A percentile compares a stretch with the other conserved stretches of the same genome.
Evolutionary conservation across 2,797 vertebrate species (phyloP).

Genomic region (Smutsia gigantea): DNA sequence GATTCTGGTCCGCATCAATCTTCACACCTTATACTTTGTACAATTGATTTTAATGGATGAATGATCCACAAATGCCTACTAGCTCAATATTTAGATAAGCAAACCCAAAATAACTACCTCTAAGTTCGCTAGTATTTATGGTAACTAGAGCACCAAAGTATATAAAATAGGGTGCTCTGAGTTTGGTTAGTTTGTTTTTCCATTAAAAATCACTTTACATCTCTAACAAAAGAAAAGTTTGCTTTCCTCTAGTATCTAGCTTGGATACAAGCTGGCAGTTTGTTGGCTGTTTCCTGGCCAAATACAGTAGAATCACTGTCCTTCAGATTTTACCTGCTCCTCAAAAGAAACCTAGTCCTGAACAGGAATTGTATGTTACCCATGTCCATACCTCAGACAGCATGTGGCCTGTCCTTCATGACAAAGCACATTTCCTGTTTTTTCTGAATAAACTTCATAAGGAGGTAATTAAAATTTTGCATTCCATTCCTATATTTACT

Average conservation of each 20-base stretch:
- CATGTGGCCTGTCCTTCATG: background rate
- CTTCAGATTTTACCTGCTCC: background rate
- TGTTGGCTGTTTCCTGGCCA: background rate
- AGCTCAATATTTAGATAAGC: conserved; percentile 56
- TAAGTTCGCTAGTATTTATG: background rate
- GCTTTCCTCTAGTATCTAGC: background rate
- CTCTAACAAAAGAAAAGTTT: conserved; percentile 7
- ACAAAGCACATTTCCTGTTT: background rate
- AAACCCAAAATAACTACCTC: conserved; percentile 19
- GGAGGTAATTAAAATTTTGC: background rate
- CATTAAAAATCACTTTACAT: conserved; percentile 18
- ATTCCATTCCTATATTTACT: background rate
- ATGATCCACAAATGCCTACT: conserved; percentile 17
- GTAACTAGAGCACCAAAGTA: conserved; percentile 25
- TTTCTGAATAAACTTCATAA: background rate
- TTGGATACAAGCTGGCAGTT: background rate
- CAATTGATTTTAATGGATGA: background rate
- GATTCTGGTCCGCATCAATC: background rate
- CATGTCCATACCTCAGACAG: background rate
- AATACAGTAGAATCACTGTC: background rate
- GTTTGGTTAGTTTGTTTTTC: conserved; percentile 35
- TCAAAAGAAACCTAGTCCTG: background rate
- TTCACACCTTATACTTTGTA: background rate
- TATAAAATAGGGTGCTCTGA: background rate
- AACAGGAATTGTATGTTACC: background rate